Evolutionary conservation across 2,797 vertebrate genomes (phyloP), one percentile per base, ranked within the genome.

Genomic region (Microhierax caerulescens): DNA sequence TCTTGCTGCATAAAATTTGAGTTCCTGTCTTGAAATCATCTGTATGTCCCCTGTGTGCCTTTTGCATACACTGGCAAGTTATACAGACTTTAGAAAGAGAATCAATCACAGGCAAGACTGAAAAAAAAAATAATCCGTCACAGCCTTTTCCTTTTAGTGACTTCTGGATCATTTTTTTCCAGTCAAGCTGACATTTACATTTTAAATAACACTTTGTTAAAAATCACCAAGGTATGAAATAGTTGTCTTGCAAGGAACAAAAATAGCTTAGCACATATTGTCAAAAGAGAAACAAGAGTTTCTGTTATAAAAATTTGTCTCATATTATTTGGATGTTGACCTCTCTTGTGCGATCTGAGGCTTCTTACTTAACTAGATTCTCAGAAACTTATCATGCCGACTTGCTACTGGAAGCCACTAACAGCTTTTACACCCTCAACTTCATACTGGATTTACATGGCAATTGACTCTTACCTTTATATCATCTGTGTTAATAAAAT

Each of bases 181-280:
- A 67, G 69, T 81, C 63, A 93, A 64, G 43, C 2, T 90, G 90
- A 88, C 79, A 90, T 92, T 82, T 82, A 76, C 65, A 45, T 93
- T 92, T 93, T 79, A 79, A 93, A 86, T 51, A 51, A 13, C 15
- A 34, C 39, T 92, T 95, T 79, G 77, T 92, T 95, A 54, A 87
- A 92, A 92, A 79, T 79, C 90, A 93, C 74, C 51, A 79, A 90
- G 56, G 70, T 94, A 89, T 85, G 70, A 95, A 84, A 67, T 19
- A 76, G 39, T 51, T 79, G 39, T 92, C 59, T 74, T 56, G 21
- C 21, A 64, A 72, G 50, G 57, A 93, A 57, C 34, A 88, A 85
- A 95, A 93, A 92, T 67, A 95, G 47, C 54, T 95, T 59, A n/a
- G 25, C 20, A 56, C 8, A 36, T 56, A 25, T 9, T 13, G 56